Base-by-base conservation (phyloP, 2,113 vertebrate genomes). In the Chaetops frenatus region DNA sequence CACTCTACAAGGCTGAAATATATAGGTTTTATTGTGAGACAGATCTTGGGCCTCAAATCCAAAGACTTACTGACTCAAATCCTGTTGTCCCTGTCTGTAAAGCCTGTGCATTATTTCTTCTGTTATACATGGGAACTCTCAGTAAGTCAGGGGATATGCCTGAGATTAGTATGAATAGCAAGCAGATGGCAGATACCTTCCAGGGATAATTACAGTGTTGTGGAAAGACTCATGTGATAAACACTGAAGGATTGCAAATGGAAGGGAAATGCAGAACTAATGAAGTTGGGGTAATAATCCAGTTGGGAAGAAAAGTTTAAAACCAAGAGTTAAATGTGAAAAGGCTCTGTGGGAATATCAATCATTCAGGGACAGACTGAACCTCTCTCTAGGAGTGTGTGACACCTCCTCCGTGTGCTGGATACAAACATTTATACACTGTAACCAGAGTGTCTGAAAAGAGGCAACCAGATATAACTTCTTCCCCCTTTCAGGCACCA, bases 161-260 rank as follows among this genome's bases (percentile, higher is more conserved):
- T 74, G 76, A 86, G 86, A 80, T 90, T 5, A 74, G 62, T 53
- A 35, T 78, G 90, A 81, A 74, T 54, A 83, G 90, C 87, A 91
- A 95, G 78, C 95, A 95, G 95, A 96, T 96, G 91, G 95, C 84
- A 77, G 67, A 81, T 89, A 84, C 82, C 95, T 95, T 96, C 91
- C 88, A 95, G 94, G 95, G 83, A 79, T 91, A 95, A 96, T 96
- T 93, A 95, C 38, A 74, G 69, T 81, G 69, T n/a, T 92, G 77
- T 78, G 76, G 87, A 72, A 93, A 69, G 87, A 73, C 72, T 91
- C 51, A 4, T 19, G 18, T 61, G 81, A 80, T 74, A 88, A 96
- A 94, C 83, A 61, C 45, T 56, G 62, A 67, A 90, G 90, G 74
- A 92, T 73, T 48, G 62, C 66, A 95, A 96, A 80, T 92, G 95